phyloP scores from a whole-genome alignment of 2,888 invertebrate species.

The Eupithecia dodoneata region DNA sequence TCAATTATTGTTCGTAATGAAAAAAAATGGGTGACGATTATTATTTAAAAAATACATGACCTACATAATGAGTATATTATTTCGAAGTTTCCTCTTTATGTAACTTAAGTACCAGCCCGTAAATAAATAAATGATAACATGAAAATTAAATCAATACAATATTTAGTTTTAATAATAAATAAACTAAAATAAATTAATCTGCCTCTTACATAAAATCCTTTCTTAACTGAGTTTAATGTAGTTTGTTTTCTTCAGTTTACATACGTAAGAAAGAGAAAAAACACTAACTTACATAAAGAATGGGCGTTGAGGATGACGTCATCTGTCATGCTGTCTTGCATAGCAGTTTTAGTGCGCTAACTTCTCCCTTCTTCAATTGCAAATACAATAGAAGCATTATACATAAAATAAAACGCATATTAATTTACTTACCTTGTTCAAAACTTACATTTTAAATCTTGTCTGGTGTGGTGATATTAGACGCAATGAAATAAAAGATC shows the following conservation, averaged over 20 bases:
- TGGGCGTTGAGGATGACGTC: not conserved
- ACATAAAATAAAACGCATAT: too few species aligned
- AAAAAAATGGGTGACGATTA: not conserved
- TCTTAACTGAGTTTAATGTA: not conserved
- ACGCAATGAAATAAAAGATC: too few species aligned
- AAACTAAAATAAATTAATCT: not conserved
- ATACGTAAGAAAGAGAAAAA: not conserved
- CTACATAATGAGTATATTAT: not conserved
- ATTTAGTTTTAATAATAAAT: not conserved
- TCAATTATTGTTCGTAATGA: not conserved
- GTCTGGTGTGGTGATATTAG: too few species aligned
- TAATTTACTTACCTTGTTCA: too few species aligned
- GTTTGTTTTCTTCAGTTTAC: not conserved
- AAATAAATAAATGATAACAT: conserved; percentile 18
- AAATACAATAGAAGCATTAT: too few species aligned
- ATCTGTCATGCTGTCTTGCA: not conserved
- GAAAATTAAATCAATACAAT: not conserved
- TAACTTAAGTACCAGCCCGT: conserved; percentile 51
- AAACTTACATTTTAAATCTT: too few species aligned
- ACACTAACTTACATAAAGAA: not conserved
- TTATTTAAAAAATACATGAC: not conserved
- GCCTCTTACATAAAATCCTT: not conserved
- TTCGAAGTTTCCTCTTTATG: not conserved
- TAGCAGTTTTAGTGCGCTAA: not conserved
- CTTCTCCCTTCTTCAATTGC: too few species aligned